Evolutionary conservation across 2,797 vertebrate species (phyloP).

Genomic region (Limosa lapponica): DNA sequence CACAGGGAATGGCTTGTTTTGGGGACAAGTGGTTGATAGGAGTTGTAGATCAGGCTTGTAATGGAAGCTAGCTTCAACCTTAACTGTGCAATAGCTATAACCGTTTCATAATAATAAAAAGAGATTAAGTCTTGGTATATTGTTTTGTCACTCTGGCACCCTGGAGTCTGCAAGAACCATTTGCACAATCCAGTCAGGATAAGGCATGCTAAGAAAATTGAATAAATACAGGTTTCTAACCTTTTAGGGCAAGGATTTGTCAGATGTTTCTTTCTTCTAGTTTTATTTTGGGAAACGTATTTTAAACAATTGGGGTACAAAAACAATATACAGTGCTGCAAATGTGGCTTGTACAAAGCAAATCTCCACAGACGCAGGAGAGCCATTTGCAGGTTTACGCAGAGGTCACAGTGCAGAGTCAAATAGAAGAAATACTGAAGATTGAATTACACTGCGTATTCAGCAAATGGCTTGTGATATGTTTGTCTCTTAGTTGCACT

Average conservation of each 20-base stretch:
- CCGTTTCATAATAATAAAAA: conserved; percentile 23
- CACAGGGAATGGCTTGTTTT: not conserved
- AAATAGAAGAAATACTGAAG: not conserved
- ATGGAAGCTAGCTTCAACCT: conserved; percentile 10
- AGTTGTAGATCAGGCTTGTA: conserved; percentile 7
- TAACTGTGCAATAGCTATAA: conserved; percentile 25
- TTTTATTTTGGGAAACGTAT: not conserved
- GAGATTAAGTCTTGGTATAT: not conserved
- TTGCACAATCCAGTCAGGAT: not conserved
- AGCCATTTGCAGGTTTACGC: not conserved
- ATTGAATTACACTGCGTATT: not conserved
- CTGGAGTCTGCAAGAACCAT: not conserved
- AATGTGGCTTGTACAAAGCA: not conserved
- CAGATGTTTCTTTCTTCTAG: not conserved
- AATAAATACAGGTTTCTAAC: conserved; percentile 16
- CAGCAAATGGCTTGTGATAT: not conserved
- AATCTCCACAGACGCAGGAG: not conserved
- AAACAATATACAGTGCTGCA: not conserved
- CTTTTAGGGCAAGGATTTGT: conserved; percentile 3
- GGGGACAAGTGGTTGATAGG: not conserved
- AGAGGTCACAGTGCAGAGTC: not conserved
- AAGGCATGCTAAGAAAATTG: conserved; percentile 41
- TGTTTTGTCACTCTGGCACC: not conserved
- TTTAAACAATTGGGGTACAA: not conserved
- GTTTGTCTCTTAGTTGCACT: not conserved